Percentiles rank a stretch among this genome's conserved stretches.
Evolutionary conservation across 2,888 invertebrate species (phyloP).

Genomic region (Galeruca laticollis): DNA sequence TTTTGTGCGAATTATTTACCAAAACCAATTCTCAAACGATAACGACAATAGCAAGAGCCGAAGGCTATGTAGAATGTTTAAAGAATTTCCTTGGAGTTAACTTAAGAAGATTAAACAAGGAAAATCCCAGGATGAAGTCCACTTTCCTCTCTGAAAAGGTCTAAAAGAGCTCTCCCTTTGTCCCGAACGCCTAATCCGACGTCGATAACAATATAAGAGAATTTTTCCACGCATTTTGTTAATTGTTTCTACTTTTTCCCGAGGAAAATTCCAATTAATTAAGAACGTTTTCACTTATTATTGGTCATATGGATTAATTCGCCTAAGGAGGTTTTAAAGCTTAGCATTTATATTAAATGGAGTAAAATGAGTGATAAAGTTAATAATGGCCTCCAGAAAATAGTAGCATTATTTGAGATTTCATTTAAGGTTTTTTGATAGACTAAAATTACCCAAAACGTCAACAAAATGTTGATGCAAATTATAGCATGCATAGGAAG

Average conservation of each 20-base stretch:
- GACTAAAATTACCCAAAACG: too few species aligned
- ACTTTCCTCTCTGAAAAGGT: conserved; percentile 9
- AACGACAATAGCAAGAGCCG: conserved; percentile 12
- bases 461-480: too few species aligned
- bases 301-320: background rate
- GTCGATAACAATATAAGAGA: conserved; percentile 31
- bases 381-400: background rate
- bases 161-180: conserved; percentile 19
- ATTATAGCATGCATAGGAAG: too few species aligned
- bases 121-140: conserved; percentile 24
- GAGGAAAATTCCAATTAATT: conserved; percentile 23
- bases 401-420: background rate
- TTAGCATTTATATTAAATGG: background rate
- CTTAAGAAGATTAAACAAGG: conserved; percentile 25
- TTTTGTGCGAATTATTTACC: conserved; percentile 14
- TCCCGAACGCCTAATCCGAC: conserved; percentile 23
- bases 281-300: conserved; percentile 14
- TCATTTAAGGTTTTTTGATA: background rate
- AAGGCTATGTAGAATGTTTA: conserved; percentile 9
- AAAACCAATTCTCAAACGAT: conserved; percentile 22
- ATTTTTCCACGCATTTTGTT: conserved; percentile 29
- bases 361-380: background rate
- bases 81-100: conserved; percentile 17
- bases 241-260: conserved; percentile 28
- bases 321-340: background rate